Base-by-base conservation (phyloP, 1,140 invertebrate genomes). In the Drosophila saltans region DNA sequence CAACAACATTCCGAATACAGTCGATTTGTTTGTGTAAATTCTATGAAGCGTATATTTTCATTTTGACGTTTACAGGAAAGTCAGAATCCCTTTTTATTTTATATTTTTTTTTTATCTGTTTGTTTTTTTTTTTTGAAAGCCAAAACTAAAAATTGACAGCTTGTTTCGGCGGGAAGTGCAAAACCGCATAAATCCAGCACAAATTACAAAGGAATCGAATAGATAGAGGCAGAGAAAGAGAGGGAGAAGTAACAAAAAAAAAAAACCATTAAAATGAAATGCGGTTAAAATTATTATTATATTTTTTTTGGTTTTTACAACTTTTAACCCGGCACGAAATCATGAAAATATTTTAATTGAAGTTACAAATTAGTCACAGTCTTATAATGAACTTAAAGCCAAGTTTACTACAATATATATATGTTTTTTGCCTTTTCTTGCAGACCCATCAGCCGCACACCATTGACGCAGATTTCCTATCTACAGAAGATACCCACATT, bases 381-480 rank as follows among this genome's bases (percentile, higher is more conserved):
- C 26, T 52, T 26, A 52, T 52, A 52, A 52, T 11, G 45, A 52
- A 52, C 21, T 36, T 52, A 52, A 84, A 72, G 84, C 71, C 72
- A 48, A 71, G 33, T 36, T 36, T 6, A 36, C 33, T 36, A 57
- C 62, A 59, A 60, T 77, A 70, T 77, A 5, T 30, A 30, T 30
- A 40, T 10, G 69, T 61, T 45, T 69, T 36, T 60, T 64, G 11
- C 11, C 9, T 3, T 48, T 3, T 68, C 43, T 94, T 94, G 62
- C 93, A 95, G 95, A 88, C 94, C 94, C 48, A 94, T 95, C 69
- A 94, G 91, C 58, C 84, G 91, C 30, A 92, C 91, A 21, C 91
- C 91, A 43, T 75, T 91, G 39, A 92, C 90, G 70, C 91, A 92
- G 76, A 90, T 92, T 61, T 92, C 91, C 5, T 92, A 92, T 78